Percentiles rank a stretch among this genome's conserved stretches.
Evolutionary conservation across 2,797 vertebrate genomes (phyloP).

Genomic region (Gymnopithys bicolor): DNA sequence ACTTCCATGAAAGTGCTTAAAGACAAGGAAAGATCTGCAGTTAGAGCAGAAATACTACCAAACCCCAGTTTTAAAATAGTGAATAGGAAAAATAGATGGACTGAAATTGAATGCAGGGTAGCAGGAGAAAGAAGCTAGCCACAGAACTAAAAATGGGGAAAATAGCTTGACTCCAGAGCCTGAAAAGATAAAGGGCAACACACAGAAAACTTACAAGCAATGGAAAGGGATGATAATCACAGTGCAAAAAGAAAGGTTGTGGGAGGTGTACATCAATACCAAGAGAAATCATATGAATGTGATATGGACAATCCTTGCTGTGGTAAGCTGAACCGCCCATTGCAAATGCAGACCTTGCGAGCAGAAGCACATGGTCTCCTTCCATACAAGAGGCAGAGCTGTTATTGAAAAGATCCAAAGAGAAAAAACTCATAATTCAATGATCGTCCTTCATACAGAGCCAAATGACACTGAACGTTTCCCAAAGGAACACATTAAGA

Average conservation of each 20-base stretch:
- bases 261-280: neutral
- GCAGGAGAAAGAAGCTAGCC: neutral
- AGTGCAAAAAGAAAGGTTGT: neutral
- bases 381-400: neutral
- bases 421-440: neutral
- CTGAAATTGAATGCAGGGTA: neutral
- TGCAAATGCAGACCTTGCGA: neutral
- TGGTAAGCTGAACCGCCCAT: neutral
- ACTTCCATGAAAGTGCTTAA: neutral
- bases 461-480: neutral
- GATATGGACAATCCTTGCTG: neutral
- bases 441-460: neutral
- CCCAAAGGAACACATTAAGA: neutral
- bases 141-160: neutral
- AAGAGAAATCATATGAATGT: neutral
- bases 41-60: neutral
- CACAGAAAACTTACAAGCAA: neutral
- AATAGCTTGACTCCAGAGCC: neutral
- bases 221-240: neutral
- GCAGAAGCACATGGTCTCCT: neutral
- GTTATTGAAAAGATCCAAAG: conserved; percentile 6
- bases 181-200: neutral
- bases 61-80: neutral
- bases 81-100: neutral
- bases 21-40: neutral